A percentile compares a stretch with the other conserved stretches of the same genome.
Evolutionary conservation across 2,113 vertebrate genomes (phyloP).

Genomic region (Elgaria multicarinata): DNA sequence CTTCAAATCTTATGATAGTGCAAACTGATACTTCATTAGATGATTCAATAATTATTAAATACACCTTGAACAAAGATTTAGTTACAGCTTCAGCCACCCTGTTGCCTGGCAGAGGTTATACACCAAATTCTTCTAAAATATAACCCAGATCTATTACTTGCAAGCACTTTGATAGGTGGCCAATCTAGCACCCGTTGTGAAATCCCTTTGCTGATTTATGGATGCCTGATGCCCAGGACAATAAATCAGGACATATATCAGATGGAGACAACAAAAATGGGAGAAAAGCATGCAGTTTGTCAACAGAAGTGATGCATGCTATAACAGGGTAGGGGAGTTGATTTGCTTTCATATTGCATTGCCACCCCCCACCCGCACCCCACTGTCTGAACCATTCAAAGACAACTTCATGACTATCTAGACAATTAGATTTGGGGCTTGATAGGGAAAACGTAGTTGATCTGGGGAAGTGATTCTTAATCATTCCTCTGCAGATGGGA

Average conservation of each 20-base stretch:
- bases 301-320: conserved; percentile 9
- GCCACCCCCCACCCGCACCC: not conserved
- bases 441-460: not conserved
- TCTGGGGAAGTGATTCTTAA: not conserved
- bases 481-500: not conserved
- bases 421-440: conserved; percentile 34
- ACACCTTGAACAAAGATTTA: conserved; percentile 30
- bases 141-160: conserved; percentile 18
- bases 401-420: not conserved
- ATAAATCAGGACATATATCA: conserved; percentile 41
- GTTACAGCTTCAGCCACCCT: not conserved
- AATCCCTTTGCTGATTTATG: conserved; percentile 54
- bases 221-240: not conserved
- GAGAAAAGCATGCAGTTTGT: conserved; percentile 10
- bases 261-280: conserved; percentile 40
- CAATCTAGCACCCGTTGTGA: not conserved
- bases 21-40: not conserved
- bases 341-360: not conserved
- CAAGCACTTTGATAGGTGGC: not conserved
- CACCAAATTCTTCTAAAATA: conserved; percentile 63
- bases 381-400: not conserved
- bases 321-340: conserved; percentile 14
- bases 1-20: not conserved
- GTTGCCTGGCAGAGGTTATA: conserved; percentile 54
- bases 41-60: conserved; percentile 41